Evolutionary conservation across 2,113 vertebrate species (phyloP).

Genomic region (Datnioides undecimradiatus): DNA sequence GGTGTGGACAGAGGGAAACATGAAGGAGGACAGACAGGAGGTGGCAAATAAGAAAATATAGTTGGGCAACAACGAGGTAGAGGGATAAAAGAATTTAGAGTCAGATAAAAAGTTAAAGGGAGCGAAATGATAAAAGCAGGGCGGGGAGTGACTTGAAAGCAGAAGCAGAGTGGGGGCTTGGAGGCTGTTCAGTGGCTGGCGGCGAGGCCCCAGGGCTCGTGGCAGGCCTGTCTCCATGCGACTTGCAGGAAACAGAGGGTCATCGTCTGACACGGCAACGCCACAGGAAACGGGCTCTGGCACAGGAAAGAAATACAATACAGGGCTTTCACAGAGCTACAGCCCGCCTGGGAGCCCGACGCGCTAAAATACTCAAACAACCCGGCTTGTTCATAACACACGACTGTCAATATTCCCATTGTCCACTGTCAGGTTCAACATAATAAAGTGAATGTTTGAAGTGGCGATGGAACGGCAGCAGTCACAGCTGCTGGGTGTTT

Average conservation of each 20-base stretch:
- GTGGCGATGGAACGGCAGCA: slow-evolving; percentile 37
- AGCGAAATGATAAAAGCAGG: slow-evolving; percentile 1
- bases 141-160: slow-evolving; percentile 38
- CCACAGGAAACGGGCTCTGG: slow-evolving; percentile 90
- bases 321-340: slow-evolving; percentile 81
- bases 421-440: slow-evolving; percentile 58
- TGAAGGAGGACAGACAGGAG: slow-evolving; percentile 33
- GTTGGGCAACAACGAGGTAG: background rate
- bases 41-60: slow-evolving; percentile 7
- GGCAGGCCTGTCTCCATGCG: slow-evolving; percentile 86
- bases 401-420: slow-evolving; percentile 75
- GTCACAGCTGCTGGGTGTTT: background rate
- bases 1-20: slow-evolving; percentile 59
- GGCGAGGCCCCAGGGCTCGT: slow-evolving; percentile 84
- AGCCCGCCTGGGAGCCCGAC: slow-evolving; percentile 68
- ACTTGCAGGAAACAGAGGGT: slow-evolving; percentile 91
- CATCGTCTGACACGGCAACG: slow-evolving; percentile 87
- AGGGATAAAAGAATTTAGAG: background rate
- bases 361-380: slow-evolving; percentile 80
- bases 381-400: slow-evolving; percentile 66
- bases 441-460: slow-evolving; percentile 69
- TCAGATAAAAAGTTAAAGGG: background rate
- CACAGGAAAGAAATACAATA: slow-evolving; percentile 95
- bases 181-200: slow-evolving; percentile 67
- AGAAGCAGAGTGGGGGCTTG: slow-evolving; percentile 6